A percentile compares a stretch with the other conserved stretches of the same genome.
Evolutionary conservation across 1,140 invertebrate genomes (phyloP).

Genomic region (Caerostris extrusa): DNA sequence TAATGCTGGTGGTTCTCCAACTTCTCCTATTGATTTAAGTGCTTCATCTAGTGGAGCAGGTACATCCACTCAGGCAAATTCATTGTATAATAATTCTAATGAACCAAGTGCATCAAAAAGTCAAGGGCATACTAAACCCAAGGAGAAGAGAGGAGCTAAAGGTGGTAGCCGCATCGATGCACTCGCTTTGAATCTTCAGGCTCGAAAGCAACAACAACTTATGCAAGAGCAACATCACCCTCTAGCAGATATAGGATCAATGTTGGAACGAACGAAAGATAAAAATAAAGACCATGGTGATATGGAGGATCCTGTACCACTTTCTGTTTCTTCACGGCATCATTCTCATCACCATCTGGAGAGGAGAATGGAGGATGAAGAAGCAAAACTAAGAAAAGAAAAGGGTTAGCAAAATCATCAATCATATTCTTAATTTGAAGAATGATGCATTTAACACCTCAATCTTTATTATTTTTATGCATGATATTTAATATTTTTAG

Average conservation of each 20-base stretch:
- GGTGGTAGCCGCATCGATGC: constrained; percentile 79
- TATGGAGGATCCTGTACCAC: not conserved
- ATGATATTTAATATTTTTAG: too few relatives aligned
- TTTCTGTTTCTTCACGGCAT: not conserved
- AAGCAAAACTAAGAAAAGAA: constrained; percentile 71
- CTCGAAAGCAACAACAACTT: constrained; percentile 79
- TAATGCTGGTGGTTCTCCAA: constrained; percentile 45
- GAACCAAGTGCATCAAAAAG: not conserved
- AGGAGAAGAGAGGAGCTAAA: constrained; percentile 26
- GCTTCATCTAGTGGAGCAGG: constrained; percentile 55
- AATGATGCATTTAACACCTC: too few relatives aligned
- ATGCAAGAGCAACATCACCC: constrained; percentile 76
- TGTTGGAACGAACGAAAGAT: constrained; percentile 57
- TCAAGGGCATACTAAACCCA: constrained; percentile 1
- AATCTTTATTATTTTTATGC: too few relatives aligned
- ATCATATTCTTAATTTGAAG: too few relatives aligned
- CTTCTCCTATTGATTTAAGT: constrained; percentile 79
- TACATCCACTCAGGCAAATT: not conserved
- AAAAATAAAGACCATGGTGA: constrained; percentile 60
- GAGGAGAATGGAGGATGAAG: constrained; percentile 67
- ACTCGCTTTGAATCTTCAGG: constrained; percentile 79
- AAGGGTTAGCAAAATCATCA: constrained; percentile 21
- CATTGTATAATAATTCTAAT: not conserved
- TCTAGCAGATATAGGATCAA: constrained; percentile 57
- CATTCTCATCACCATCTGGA: constrained; percentile 47